Evolutionary conservation across 1,140 invertebrate species (phyloP), one percentile per base, ranked within the genome.

Genomic region (Agraylea sexmaculata): DNA sequence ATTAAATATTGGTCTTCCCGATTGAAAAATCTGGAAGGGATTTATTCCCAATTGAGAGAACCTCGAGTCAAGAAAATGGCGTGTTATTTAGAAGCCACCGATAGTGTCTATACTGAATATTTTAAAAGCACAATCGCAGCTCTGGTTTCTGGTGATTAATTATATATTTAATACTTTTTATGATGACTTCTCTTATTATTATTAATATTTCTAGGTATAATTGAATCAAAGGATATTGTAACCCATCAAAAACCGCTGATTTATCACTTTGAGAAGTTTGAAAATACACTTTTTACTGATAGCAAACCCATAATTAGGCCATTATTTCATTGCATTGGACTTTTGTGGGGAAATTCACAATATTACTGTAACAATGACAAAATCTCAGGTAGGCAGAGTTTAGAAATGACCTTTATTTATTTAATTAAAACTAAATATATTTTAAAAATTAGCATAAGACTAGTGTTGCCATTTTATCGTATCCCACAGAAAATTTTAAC

Each of bases 281-380:
- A 88, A 52, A 73, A 70, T 21, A 68, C 62, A 0, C 76, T 81
- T 27, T 80, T 88, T 50, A 58, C 66, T 15, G 77, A 86, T 23
- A 59, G 74, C 2, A 58, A 66, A 16, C 30, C 59, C 2, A 63
- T 75, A 12, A 66, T 92, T 21, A 70, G 75, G 33, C 74, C 78
- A 0, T 58, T 87, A 53, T 60, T 75, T 22, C 62, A 90, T 49
- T 78, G 75, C n/a, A 70, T 91, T 4, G 85, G 84, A 37, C 59
- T 90, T 3, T 64, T 87, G 7, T 93, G 88, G 88, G 74, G 78
- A 1, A 76, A 83, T 53, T 91, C 85, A 0, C 73, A 77, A 47
- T 83, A 88, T 55, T 92, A 85, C 59, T 80, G 82, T 51, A 78
- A 73, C 2, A 76, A 81, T 3, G 77, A 77, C 40, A 66, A 65